A percentile compares a stretch with the other conserved stretches of the same genome.
phyloP scores from a whole-genome alignment of 2,888 invertebrate species.

The Drosophila anceps region DNA sequence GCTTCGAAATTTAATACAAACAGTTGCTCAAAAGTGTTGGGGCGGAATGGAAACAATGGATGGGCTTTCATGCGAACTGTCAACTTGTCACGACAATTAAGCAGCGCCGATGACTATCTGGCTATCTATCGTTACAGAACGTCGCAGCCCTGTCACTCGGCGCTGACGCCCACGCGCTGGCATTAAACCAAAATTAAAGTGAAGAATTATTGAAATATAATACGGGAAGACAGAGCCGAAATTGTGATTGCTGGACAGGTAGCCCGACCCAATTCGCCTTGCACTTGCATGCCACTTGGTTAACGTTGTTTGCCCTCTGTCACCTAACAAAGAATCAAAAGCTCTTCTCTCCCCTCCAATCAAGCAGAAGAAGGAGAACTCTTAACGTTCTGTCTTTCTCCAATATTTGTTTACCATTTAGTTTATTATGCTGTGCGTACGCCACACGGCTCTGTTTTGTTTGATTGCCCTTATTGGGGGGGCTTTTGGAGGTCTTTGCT shows the following conservation, averaged over 20 bases:
- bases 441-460: conserved; percentile 58
- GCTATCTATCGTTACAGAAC: conserved; percentile 62
- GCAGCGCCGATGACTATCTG: conserved; percentile 71
- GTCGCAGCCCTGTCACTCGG: neutral
- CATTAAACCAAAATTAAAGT: conserved; percentile 71
- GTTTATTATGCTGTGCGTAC: conserved; percentile 74
- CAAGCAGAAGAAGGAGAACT: neutral
- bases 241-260: conserved; percentile 39
- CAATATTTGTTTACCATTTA: conserved; percentile 80
- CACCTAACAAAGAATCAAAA: conserved; percentile 41
- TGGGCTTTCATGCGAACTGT: conserved; percentile 79
- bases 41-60: conserved; percentile 61
- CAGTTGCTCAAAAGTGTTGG: conserved; percentile 26
- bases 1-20: conserved; percentile 48
- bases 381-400: conserved; percentile 38
- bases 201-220: conserved; percentile 74
- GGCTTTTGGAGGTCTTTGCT: neutral
- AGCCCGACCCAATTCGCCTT: conserved; percentile 51
- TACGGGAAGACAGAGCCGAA: conserved; percentile 25
- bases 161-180: conserved; percentile 55
- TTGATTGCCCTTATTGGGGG: conserved; percentile 80
- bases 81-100: conserved; percentile 81
- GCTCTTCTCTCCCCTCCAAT: conserved; percentile 1
- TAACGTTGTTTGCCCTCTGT: conserved; percentile 4
- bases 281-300: conserved; percentile 45